These are phyloP conservation scores for Drosophila lacertosa DNA, from an alignment of 1,140 invertebrate genomes.

Conservation along the genomic window DNA sequence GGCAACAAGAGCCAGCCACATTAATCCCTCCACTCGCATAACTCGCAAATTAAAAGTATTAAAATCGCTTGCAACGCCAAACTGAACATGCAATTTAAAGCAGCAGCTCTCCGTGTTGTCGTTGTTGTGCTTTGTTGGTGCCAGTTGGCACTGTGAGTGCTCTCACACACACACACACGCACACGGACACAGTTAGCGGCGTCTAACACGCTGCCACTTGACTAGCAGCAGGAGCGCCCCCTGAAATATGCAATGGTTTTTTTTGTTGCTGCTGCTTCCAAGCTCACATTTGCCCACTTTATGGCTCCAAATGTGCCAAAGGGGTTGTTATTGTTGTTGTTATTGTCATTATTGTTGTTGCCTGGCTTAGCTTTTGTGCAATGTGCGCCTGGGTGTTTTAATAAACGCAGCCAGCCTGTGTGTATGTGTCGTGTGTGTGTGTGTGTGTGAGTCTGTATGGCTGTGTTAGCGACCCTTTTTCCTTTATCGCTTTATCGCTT, in stretches of 20 bases:
- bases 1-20: conserved; percentile 22
- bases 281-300: conserved; percentile 71
- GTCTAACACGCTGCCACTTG: conserved; percentile 54
- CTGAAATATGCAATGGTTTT: conserved; percentile 72
- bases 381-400: conserved; percentile 63
- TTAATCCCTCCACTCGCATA: background rate
- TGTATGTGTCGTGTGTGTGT: conserved; percentile 18
- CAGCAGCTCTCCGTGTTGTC: conserved; percentile 11
- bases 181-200: conserved; percentile 18
- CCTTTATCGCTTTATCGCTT: conserved; percentile 51
- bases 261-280: conserved; percentile 52
- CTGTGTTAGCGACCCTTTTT: conserved; percentile 29
- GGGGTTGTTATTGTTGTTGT: conserved; percentile 33
- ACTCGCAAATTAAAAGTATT: conserved; percentile 68
- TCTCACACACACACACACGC: conserved; percentile 11
- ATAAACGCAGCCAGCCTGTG: conserved; percentile 53
- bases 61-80: conserved; percentile 56
- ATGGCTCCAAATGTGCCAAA: conserved; percentile 61
- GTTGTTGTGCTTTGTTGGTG: conserved; percentile 23
- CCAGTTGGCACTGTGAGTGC: conserved; percentile 32
- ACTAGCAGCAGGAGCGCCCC: conserved; percentile 59
- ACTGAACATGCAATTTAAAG: conserved; percentile 74
- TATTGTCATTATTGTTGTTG: conserved; percentile 45
- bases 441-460: conserved; percentile 4
- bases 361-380: conserved; percentile 63